Evolutionary conservation across 2,888 invertebrate species (phyloP), one percentile per base, ranked within the genome.

Genomic region (Tachina fera): DNA sequence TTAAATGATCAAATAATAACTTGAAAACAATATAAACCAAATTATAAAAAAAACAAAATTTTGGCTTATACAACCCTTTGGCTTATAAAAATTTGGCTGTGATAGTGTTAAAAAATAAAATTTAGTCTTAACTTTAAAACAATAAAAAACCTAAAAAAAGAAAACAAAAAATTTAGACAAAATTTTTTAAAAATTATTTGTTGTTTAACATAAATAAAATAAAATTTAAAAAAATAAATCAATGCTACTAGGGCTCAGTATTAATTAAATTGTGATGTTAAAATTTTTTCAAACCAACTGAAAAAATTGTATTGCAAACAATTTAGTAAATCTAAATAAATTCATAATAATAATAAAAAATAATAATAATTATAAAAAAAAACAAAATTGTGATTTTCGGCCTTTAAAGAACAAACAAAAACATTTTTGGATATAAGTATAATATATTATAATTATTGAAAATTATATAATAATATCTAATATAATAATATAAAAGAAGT

Each of bases 81-180:
- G 91, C 90, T 90, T 91, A 90, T 90, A 91, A 91, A 89, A 92
- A 92, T 92, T 92, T 92, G 92, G 92, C 92, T 92, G 92, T 92
- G 92, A 92, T 92, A 92, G 91, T 90, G 91, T 90, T 90, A 90
- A 88, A 88, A 87, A 87, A 87, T 88, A 87, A 86, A 89, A 86
- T 76, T 80, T 85, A 86, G 88, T 88, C 88, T 87, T 88, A 88
- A 88, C 88, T 74, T 88, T 61, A 84, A 49, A 58, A 63, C 45
- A 71, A 65, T 70, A 39, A 68, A 60, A 31, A 86, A 87, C 22
- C 41, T n/a, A 49, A 45, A 53, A 56, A 65, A 67, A 76, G 61
- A n/a, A 47, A 67, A 45, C 51, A 58, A 70, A 76, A 72, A 79
- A 84, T 80, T 77, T 85, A 85, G 84, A 84, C 16, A 82, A 81